Percentiles rank a stretch among this genome's conserved stretches.
These are phyloP conservation scores for Paraescarpia echinospica DNA, from an alignment of 1,140 invertebrate species.

Conservation along the genomic window DNA sequence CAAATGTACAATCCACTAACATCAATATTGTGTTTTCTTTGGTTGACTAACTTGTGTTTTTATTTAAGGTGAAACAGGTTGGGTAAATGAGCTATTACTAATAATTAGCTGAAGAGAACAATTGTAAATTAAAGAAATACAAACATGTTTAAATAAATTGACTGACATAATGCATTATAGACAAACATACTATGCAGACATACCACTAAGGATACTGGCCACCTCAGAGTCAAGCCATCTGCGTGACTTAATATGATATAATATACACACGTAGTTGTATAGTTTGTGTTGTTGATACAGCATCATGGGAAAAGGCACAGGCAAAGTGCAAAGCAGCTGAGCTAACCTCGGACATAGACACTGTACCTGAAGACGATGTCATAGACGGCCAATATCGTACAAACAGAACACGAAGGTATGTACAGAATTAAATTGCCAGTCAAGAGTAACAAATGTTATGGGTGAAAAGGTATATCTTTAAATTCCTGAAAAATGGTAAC, in stretches of 20 bases:
- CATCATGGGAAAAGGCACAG: slow-evolving; percentile 3
- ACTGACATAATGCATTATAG: background rate
- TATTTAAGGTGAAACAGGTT: background rate
- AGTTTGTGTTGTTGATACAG: slow-evolving; percentile 5
- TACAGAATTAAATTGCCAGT: background rate
- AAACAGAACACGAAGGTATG: slow-evolving; percentile 2
- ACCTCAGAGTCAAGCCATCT: too few species aligned
- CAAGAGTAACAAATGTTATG: background rate
- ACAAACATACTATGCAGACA: background rate
- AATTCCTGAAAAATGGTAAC: too few species aligned
- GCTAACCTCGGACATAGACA: background rate
- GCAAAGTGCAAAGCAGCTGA: background rate
- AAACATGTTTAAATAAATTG: slow-evolving; percentile 13
- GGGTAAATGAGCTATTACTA: too few species aligned
- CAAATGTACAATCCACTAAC: background rate
- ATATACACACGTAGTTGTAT: slow-evolving; percentile 14
- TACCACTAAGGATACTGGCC: background rate
- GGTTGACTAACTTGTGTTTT: background rate
- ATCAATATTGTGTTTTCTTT: background rate
- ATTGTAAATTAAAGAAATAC: background rate
- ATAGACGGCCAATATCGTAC: background rate
- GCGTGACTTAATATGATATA: too few species aligned
- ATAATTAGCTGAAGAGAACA: too few species aligned
- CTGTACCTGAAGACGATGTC: background rate
- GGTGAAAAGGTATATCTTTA: too few species aligned